A percentile compares a stretch with the other conserved stretches of the same genome.
phyloP scores from a whole-genome alignment of 2,888 invertebrate species.

The Ichneumoninae sp. region DNA sequence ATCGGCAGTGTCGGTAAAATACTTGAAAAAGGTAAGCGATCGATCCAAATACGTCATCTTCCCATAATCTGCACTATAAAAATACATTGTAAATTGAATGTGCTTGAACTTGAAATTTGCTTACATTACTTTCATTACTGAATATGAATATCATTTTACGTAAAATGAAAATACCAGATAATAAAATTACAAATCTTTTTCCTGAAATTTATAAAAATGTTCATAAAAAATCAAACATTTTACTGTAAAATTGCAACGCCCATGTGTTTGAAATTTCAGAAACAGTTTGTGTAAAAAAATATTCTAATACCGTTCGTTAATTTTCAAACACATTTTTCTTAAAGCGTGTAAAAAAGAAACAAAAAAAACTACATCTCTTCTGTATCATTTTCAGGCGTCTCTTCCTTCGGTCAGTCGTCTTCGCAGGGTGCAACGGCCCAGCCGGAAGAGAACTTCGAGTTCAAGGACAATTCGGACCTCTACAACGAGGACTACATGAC shows the following conservation, averaged over 20 bases:
- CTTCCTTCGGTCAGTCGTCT: slow-evolving; percentile 84
- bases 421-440: slow-evolving; percentile 79
- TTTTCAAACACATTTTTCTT: too few relatives aligned
- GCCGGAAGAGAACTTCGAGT: slow-evolving; percentile 89
- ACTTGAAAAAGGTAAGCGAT: slow-evolving; percentile 90
- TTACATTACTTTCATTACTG: too few relatives aligned
- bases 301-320: too few relatives aligned
- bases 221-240: too few relatives aligned
- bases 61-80: not conserved
- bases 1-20: slow-evolving; percentile 93
- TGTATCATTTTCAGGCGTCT: slow-evolving; percentile 78
- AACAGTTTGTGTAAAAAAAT: too few relatives aligned
- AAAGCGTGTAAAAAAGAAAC: not conserved
- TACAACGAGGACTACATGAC: slow-evolving; percentile 85
- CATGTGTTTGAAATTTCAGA: too few relatives aligned
- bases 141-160: too few relatives aligned
- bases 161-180: too few relatives aligned
- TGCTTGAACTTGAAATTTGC: too few relatives aligned
- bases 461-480: slow-evolving; percentile 89
- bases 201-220: too few relatives aligned
- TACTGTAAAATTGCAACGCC: too few relatives aligned
- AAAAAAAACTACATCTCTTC: not conserved
- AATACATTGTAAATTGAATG: not conserved
- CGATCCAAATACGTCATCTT: not conserved
- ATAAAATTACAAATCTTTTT: too few relatives aligned